Base-by-base conservation (phyloP, 2,888 invertebrate species). In the Ceratothoa steindachneri region DNA sequence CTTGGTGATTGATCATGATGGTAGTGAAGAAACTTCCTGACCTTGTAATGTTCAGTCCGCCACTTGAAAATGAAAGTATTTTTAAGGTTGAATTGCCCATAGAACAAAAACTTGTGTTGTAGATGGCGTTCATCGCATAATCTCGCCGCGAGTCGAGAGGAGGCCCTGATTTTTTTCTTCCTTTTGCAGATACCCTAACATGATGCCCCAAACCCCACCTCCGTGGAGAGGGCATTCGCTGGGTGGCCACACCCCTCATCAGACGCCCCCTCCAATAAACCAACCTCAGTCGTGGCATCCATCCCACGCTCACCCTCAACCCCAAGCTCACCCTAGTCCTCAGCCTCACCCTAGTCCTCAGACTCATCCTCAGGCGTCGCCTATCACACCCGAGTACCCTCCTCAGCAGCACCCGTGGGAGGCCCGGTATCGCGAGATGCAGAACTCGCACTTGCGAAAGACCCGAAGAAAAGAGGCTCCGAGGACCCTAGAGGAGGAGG, bases 401-500 rank as follows among this genome's bases (percentile, higher is more conserved):
- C 41, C 29, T 4, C 70, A 55, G 12, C 60, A 55, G 5, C 70
- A 70, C 28, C 70, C 70, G 3, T 70, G 70, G 70, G 70, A 70
- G 29, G 64, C 60, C 4, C 19, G 70, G n/a, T 70, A 52, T 31
- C 28, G 70, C 1, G 70, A 70, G 15, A 60, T 24, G 9, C n/a
- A 29, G 22, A 24, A 24, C 12, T 24, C 60, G 12, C 27, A n/a
- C 24, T 9, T 15, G 5, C 19, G 60, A 24, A 60, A 24, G 24
- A n/a, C n/a, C 12, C n/a, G 60, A n/a, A 70, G 64, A 12, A 70
- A 70, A 70, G 60, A 65, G 7, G 65, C 28, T 4, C 30, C 51
- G 85, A 84, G 85, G 19, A 87, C 87, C 0, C 88, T 88, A 73
- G 86, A 86, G 53, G 87, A 88, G 73, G 87, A 87, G 70, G 51